Evolutionary conservation across 2,113 vertebrate genomes (phyloP), one percentile per base, ranked within the genome.

Genomic region (Nansenia antarctica): DNA sequence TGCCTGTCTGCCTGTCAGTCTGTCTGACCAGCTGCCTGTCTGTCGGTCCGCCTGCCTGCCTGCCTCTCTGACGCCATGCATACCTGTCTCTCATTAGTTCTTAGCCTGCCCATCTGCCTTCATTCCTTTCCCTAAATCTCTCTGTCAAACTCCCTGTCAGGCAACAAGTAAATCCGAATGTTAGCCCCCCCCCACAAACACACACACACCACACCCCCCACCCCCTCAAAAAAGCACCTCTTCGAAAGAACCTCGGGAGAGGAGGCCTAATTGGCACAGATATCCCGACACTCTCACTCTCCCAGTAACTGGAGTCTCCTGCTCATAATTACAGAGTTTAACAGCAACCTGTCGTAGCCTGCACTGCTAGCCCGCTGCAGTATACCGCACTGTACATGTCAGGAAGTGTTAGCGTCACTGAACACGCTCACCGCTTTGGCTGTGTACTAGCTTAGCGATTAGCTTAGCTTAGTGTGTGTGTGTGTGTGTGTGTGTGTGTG

Each of bases 251-350:
- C 5, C 11, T 69, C 55, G 73, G 59, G 65, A 74, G 58, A 32
- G 18, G 64, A 70, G 9, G 68, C 37, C 34, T 76, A 70, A 72
- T 74, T 83, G 79, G 79, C 66, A 6, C 27, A 22, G 30, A 9
- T 52, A 30, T 67, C 73, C 70, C 78, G 79, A 18, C 27, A 58
- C 61, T 53, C 64, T 45, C 30, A 5, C 37, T 58, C 35, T 81
- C 70, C 60, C 31, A 29, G 24, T 39, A 34, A 53, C 11, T 0
- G 57, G 62, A 70, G n/a, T 71, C 69, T 74, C 81, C 77, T 15
- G 32, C 60, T 72, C 73, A 81, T 77, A 79, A 82, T 83, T 76
- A 79, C 65, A 72, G 70, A 73, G 72, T 83, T 74, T 53, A 83
- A 60, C 70, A 49, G 73, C 55, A 67, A 70, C 82, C 63, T 88